A percentile compares a stretch with the other conserved stretches of the same genome.
Evolutionary conservation across 2,888 invertebrate genomes (phyloP).

Genomic region (Drosophila borealis): DNA sequence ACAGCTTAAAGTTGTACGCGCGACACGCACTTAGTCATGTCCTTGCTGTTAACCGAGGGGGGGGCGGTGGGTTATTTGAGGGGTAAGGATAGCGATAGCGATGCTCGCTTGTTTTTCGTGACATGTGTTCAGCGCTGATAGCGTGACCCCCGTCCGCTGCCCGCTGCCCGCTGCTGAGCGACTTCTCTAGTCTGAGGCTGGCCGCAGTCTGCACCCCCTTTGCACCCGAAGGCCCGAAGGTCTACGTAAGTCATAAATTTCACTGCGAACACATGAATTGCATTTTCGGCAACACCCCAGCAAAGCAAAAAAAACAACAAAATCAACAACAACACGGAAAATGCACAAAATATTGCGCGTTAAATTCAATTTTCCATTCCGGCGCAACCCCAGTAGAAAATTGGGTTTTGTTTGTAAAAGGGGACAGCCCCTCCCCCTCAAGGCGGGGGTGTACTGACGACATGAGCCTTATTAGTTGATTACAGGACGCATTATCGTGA

Average conservation of each 20-base stretch:
- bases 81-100: conserved; percentile 16
- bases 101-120: conserved; percentile 66
- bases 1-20: conserved; percentile 54
- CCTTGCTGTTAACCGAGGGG: conserved; percentile 15
- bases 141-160: conserved; percentile 61
- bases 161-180: neutral
- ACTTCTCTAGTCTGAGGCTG: conserved; percentile 40
- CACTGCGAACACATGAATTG: conserved; percentile 75
- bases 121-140: conserved; percentile 76
- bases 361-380: conserved; percentile 82
- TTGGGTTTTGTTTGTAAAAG: neutral
- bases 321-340: conserved; percentile 55
- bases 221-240: conserved; percentile 38
- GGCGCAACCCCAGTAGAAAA: conserved; percentile 45
- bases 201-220: conserved; percentile 51
- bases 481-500: conserved; percentile 86
- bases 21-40: conserved; percentile 58
- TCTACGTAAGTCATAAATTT: conserved; percentile 71
- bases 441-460: conserved; percentile 58
- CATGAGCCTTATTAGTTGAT: conserved; percentile 85
- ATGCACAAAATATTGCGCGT: conserved; percentile 83
- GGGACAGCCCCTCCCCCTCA: conserved; percentile 2
- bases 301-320: conserved; percentile 18
- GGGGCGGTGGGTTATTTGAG: neutral
- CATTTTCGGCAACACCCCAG: conserved; percentile 69